phyloP scores from a whole-genome alignment of 2,797 vertebrate species.

The Poeciliopsis presidionis region DNA sequence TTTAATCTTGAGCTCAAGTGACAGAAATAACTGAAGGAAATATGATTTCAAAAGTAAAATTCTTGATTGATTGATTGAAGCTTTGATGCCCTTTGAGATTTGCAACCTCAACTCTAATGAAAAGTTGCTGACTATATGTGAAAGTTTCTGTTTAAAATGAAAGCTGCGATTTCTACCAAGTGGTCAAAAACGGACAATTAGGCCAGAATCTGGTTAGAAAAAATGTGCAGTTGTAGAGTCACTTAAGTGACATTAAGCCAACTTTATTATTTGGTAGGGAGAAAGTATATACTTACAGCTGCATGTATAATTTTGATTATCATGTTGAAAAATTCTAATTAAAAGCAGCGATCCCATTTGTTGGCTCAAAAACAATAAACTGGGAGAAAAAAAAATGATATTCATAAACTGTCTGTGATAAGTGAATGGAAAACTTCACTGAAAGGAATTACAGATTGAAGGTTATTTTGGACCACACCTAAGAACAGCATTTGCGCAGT shows the following conservation, averaged over 20 bases:
- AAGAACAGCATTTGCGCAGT: not conserved
- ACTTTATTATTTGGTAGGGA: not conserved
- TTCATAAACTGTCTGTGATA: not conserved
- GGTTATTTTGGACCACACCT: not conserved
- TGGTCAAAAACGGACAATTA: no score
- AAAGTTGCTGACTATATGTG: no score
- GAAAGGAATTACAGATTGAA: not conserved
- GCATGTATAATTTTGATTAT: not conserved
- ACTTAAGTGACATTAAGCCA: not conserved
- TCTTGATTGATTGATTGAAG: no score
- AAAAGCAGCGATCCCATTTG: not conserved
- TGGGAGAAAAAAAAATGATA: not conserved
- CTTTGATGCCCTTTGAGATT: no score
- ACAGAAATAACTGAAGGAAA: no score
- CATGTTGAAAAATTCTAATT: not conserved
- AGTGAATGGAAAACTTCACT: not conserved
- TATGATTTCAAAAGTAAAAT: no score
- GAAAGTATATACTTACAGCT: not conserved
- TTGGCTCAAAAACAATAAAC: not conserved
- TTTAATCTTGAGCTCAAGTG: no score
- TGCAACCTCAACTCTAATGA: no score
- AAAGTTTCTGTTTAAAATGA: no score
- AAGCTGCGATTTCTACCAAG: no score
- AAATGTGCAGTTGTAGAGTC: no score
- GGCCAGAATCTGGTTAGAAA: no score